Conservation (phyloP, 2,888 invertebrate genomes). For the Aleiodes testaceus region DNA sequence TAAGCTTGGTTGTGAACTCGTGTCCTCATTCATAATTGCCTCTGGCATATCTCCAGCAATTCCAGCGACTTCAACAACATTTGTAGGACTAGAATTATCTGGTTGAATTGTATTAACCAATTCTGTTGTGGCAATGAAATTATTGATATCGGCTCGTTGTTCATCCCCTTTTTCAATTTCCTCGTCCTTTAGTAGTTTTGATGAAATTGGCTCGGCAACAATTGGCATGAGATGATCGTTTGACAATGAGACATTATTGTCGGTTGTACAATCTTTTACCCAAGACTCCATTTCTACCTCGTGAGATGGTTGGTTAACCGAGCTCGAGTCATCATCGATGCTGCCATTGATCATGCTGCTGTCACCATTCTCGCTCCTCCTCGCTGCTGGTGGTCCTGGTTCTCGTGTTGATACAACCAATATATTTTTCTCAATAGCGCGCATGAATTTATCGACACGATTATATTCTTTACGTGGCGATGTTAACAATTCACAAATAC, state of each 20-base stretch:
- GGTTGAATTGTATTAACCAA: not conserved
- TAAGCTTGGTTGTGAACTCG: conserved; percentile 69
- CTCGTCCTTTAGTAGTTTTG: not conserved
- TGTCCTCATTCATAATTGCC: conserved; percentile 70
- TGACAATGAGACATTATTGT: conserved; percentile 49
- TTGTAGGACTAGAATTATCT: not conserved
- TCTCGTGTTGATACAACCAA: conserved; percentile 82
- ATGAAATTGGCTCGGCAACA: too few relatives aligned
- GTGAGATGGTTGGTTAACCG: conserved; percentile 47
- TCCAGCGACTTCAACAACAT: conserved; percentile 13
- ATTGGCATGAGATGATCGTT: conserved; percentile 33
- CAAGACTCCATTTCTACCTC: conserved; percentile 70
- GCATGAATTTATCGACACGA: conserved; percentile 96
- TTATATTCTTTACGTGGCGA: conserved; percentile 95
- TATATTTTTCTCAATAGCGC: conserved; percentile 96
- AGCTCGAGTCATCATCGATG: conserved; percentile 61
- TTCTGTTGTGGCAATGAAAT: conserved; percentile 1
- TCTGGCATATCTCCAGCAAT: conserved; percentile 64
- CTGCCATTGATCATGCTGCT: conserved; percentile 71
- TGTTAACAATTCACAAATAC: conserved; percentile 94
- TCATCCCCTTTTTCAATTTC: not conserved
- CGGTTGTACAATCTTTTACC: conserved; percentile 66
- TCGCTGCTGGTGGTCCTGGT: conserved; percentile 68
- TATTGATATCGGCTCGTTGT: conserved; percentile 55
- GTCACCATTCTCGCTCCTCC: conserved; percentile 70